A percentile compares a stretch with the other conserved stretches of the same genome.
Evolutionary conservation across 2,888 invertebrate species (phyloP).

Genomic region (Crepidodera aurea): DNA sequence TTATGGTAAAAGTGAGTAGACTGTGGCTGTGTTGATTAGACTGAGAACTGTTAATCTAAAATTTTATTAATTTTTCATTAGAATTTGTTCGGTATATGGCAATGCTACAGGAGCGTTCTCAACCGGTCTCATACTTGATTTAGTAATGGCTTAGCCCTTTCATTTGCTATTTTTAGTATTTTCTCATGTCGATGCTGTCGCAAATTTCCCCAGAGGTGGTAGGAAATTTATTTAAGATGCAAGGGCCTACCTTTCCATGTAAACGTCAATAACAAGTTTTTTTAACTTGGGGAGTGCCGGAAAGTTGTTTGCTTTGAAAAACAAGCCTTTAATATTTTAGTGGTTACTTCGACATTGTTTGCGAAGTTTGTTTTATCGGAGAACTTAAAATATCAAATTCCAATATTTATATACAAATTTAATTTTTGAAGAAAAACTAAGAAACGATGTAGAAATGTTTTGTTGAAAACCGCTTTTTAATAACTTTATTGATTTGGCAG

Average conservation of each 20-base stretch:
- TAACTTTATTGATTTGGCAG: too few relatives aligned
- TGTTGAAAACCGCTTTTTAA: too few relatives aligned
- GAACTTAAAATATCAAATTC: neutral
- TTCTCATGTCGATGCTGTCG: neutral
- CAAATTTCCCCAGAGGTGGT: neutral
- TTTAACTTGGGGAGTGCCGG: constrained; percentile 9
- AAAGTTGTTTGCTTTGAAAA: constrained; percentile 10
- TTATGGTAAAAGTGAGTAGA: too few relatives aligned
- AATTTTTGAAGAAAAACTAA: too few relatives aligned
- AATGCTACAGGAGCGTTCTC: too few relatives aligned
- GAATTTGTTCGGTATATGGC: too few relatives aligned
- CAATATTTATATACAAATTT: too few relatives aligned
- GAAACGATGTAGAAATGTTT: too few relatives aligned
- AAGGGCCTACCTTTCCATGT: constrained; percentile 6
- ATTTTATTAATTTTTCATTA: too few relatives aligned
- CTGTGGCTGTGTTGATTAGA: too few relatives aligned
- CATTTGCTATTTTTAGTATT: constrained; percentile 14
- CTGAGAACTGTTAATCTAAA: too few relatives aligned
- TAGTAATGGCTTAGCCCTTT: constrained; percentile 12
- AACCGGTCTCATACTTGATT: too few relatives aligned
- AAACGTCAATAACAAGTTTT: constrained; percentile 6
- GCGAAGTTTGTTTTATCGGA: neutral
- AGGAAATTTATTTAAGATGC: constrained; percentile 6
- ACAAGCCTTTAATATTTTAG: neutral
- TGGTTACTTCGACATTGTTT: neutral